Percentiles rank a stretch among this genome's conserved stretches.
phyloP scores from a whole-genome alignment of 2,113 vertebrate species.

The Quiscalus mexicanus region DNA sequence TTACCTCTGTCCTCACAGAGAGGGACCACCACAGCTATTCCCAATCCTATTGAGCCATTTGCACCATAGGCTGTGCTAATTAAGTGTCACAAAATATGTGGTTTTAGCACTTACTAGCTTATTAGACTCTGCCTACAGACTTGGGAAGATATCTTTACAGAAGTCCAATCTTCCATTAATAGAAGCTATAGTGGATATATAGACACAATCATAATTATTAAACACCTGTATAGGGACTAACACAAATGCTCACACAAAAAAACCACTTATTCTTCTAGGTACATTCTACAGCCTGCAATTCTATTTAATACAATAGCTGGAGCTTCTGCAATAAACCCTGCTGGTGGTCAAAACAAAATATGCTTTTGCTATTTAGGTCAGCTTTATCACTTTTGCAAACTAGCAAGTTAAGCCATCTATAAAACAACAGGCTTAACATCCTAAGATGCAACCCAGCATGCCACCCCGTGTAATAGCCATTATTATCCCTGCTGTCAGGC shows the following conservation, averaged over 20 bases:
- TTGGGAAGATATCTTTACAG: not conserved
- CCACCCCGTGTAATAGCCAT: not conserved
- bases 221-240: not conserved
- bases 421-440: constrained; percentile 32
- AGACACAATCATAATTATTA: not conserved
- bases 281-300: not conserved
- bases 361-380: constrained; percentile 31
- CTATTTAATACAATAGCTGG: not conserved
- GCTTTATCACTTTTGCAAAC: constrained; percentile 20
- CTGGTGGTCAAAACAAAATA: not conserved
- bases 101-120: not conserved
- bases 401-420: constrained; percentile 1
- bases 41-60: not conserved
- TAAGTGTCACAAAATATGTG: not conserved
- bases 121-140: not conserved
- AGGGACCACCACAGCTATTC: not conserved
- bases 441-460: not conserved
- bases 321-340: not conserved
- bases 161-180: not conserved
- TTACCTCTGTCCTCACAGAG: not conserved
- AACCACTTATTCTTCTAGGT: not conserved
- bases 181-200: not conserved
- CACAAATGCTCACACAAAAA: not conserved
- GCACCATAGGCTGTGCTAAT: not conserved
- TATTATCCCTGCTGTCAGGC: not conserved